Evolutionary conservation across 1,140 invertebrate genomes (phyloP).

Genomic region (Dreissena polymorpha): DNA sequence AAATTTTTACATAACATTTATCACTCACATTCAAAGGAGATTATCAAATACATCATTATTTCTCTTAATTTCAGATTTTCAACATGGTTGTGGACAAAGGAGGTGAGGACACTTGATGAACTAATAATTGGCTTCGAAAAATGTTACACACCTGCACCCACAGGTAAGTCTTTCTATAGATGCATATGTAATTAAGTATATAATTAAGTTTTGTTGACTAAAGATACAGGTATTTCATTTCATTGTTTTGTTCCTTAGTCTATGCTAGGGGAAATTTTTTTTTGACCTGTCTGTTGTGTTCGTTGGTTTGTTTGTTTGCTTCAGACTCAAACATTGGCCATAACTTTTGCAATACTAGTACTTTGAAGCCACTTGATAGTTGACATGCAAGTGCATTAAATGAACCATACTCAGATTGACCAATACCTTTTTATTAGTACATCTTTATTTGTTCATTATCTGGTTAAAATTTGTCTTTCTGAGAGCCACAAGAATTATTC

Average conservation of each 20-base stretch:
- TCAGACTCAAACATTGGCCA: no score
- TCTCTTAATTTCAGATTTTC: neutral
- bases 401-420: no score
- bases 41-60: neutral
- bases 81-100: neutral
- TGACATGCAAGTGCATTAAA: no score
- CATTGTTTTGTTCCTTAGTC: neutral
- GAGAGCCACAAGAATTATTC: no score
- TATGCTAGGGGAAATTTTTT: neutral
- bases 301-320: no score
- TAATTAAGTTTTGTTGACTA: neutral
- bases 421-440: no score
- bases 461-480: no score
- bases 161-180: neutral
- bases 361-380: no score
- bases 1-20: neutral
- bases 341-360: no score
- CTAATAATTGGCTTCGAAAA: constrained; percentile 23
- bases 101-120: neutral
- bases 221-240: neutral
- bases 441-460: no score
- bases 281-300: no score
- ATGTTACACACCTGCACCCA: constrained; percentile 13
- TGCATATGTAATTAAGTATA: neutral
- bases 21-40: neutral